A percentile compares a stretch with the other conserved stretches of the same genome.
Conservation (phyloP, 2,797 vertebrate species). For the Myotis vivesi region DNA sequence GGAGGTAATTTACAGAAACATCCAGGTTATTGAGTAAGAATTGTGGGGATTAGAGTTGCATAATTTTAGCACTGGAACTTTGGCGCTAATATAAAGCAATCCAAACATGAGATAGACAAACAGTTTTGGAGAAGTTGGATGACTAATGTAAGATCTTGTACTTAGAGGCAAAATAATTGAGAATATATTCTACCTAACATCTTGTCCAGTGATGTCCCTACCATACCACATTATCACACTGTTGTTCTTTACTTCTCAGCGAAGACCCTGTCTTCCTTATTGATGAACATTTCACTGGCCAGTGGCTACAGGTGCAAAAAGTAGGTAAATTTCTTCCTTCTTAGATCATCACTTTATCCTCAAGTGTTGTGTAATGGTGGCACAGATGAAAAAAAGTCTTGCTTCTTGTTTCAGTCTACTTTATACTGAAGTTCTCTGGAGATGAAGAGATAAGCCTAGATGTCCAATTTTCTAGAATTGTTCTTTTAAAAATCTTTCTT, state of each 20-base stretch:
- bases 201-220: not conserved
- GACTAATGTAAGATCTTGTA: not conserved
- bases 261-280: not conserved
- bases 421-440: not conserved
- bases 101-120: not conserved
- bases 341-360: not conserved
- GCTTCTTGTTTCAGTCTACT: not conserved
- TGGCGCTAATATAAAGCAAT: not conserved
- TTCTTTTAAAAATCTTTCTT: not conserved
- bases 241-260: not conserved
- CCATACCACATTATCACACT: not conserved
- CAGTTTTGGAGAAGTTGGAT: not conserved
- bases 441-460: not conserved
- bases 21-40: not conserved
- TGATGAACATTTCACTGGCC: not conserved
- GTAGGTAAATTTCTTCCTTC: not conserved
- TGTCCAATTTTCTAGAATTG: slow-evolving; percentile 11
- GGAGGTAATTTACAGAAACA: not conserved
- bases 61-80: not conserved
- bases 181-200: not conserved
- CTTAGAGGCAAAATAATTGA: not conserved
- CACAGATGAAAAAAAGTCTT: not conserved
- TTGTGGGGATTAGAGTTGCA: not conserved
- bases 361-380: not conserved
- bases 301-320: not conserved